Evolutionary conservation across 2,888 invertebrate species (phyloP).

Genomic region (Eudemis profundana): DNA sequence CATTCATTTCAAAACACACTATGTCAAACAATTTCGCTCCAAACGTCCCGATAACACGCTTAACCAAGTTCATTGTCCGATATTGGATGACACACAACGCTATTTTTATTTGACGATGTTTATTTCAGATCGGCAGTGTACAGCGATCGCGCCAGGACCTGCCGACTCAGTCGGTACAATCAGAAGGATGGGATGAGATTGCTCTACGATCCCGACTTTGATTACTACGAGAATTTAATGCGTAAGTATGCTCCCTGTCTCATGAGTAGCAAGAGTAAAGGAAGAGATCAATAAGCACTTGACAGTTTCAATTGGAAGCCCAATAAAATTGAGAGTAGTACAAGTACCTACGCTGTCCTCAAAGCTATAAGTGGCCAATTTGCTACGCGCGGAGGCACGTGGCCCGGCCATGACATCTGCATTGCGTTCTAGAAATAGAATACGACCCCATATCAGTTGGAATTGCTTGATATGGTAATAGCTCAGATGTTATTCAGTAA

Average conservation of each 20-base stretch:
- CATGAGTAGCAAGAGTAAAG: background rate
- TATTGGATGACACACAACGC: conserved; percentile 55
- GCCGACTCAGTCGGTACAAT: conserved; percentile 93
- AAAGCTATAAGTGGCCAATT: conserved; percentile 47
- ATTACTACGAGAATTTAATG: conserved; percentile 97
- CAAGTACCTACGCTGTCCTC: conserved; percentile 24
- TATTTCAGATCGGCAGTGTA: conserved; percentile 91
- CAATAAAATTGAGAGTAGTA: conserved; percentile 30
- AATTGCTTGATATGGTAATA: conserved; percentile 22
- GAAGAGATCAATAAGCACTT: conserved; percentile 38
- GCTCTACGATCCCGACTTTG: conserved; percentile 95
- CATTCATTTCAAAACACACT: conserved; percentile 25
- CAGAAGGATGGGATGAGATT: conserved; percentile 95
- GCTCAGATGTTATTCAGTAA: background rate
- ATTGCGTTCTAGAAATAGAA: conserved; percentile 57
- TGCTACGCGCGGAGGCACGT: conserved; percentile 46
- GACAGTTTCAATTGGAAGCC: conserved; percentile 32
- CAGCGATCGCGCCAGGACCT: conserved; percentile 93
- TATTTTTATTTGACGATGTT: conserved; percentile 87
- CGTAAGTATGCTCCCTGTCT: conserved; percentile 85
- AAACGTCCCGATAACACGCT: conserved; percentile 43
- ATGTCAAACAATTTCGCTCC: conserved; percentile 44
- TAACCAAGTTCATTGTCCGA: conserved; percentile 58
- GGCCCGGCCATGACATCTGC: conserved; percentile 51
- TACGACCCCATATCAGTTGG: conserved; percentile 44